Evolutionary conservation across 2,113 vertebrate species (phyloP), one percentile per base, ranked within the genome.

Genomic region (Xiphophorus hellerii): DNA sequence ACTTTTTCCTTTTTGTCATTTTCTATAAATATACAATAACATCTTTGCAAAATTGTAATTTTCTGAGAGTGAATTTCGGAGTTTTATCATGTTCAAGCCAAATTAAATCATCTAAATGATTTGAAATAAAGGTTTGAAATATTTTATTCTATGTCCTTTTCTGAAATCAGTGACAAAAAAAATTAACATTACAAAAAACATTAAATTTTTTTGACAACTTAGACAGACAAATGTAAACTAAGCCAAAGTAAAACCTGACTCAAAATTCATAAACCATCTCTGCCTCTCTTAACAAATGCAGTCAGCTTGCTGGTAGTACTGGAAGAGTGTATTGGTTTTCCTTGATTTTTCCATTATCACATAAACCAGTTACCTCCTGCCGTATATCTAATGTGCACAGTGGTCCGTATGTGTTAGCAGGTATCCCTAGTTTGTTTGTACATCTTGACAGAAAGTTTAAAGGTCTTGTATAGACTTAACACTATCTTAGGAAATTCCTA

Each of bases 371-470:
- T n/a, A 30, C 15, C 20, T 15, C 44, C 17, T 20, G 31, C 37
- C 30, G 27, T 14, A 60, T 54, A 44, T 64, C 33, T 20, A 15
- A 70, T 73, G 31, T 76, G 8, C 54, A 8, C 22, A 28, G 3
- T 39, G 7, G 51, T 72, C 31, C 35, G 22, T 20, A 35, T 22
- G 72, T 31, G 20, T 62, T 28, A 11, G 69, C 9, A 54, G 20
- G 60, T 82, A 44, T 71, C 37, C 71, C 28, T 66, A 58, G 58
- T 64, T 70, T 67, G 44, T 68, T 82, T 82, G n/a, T 64, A 48
- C 54, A 65, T 2, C 37, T 15, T 65, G 28, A 73, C 28, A 48
- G 10, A 37, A 61, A 13, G 10, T 58, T 64, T 17, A 77, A 82
- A 77, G 54, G 69, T 79, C 35, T 71, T 31, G 64, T 64, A 76